Evolutionary conservation across 1,140 invertebrate genomes (phyloP).

Genomic region (Penaeus indicus): DNA sequence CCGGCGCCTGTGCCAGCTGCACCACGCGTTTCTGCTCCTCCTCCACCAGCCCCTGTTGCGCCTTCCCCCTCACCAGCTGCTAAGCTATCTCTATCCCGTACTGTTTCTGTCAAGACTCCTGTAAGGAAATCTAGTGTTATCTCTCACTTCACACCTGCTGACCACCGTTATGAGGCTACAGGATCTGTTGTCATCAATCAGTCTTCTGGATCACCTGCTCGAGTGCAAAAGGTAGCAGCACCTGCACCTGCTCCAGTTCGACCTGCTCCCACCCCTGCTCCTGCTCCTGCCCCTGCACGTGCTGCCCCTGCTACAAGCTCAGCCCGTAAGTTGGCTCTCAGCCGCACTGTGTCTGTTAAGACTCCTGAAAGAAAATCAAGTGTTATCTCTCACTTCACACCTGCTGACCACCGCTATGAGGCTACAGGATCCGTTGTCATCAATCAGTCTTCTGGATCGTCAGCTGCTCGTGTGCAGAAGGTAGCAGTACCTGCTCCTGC

Average conservation of each 20-base stretch:
- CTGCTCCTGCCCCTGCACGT: constrained; percentile 15
- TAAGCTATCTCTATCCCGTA: constrained; percentile 1
- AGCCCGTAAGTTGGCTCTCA: constrained; percentile 12
- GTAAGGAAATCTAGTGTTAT: constrained; percentile 22
- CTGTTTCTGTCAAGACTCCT: constrained; percentile 3
- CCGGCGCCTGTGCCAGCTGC: background rate
- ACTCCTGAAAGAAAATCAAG: constrained; percentile 51
- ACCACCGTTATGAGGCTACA: constrained; percentile 51
- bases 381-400: constrained; percentile 61
- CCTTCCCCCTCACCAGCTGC: background rate
- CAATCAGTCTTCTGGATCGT: background rate
- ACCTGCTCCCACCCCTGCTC: constrained; percentile 7
- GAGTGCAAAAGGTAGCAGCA: background rate
- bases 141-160: constrained; percentile 45
- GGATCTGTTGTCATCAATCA: constrained; percentile 32
- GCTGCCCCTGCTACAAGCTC: background rate
- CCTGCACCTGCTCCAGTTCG: constrained; percentile 16
- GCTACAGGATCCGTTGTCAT: constrained; percentile 59
- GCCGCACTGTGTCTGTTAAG: constrained; percentile 59
- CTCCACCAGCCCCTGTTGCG: background rate
- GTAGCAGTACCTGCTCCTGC: background rate
- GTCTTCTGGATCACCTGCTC: background rate
- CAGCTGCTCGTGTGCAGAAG: background rate
- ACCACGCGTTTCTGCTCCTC: background rate
- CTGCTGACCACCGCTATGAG: constrained; percentile 61